Evolutionary conservation across 2,797 vertebrate species (phyloP).

Genomic region (Pogonophryne albipinna): DNA sequence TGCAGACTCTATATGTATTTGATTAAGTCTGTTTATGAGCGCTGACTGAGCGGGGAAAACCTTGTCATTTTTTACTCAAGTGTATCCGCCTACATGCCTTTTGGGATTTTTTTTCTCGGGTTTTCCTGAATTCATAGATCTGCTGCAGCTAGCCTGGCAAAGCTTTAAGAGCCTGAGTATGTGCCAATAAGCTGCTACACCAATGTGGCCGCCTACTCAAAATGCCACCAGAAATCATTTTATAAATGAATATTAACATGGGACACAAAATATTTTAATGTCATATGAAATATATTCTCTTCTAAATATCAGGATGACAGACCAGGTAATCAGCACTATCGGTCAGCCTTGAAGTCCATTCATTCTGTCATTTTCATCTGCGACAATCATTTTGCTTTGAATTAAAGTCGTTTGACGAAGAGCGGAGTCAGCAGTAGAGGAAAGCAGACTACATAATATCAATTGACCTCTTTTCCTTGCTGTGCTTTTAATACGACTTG

Average conservation of each 20-base stretch:
- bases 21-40: slow-evolving; percentile 59
- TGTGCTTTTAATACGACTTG: neutral
- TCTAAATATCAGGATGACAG: neutral
- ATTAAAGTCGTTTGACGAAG: neutral
- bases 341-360: neutral
- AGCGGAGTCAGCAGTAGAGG: neutral
- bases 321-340: neutral
- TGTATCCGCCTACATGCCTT: slow-evolving; percentile 72
- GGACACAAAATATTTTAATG: slow-evolving; percentile 19
- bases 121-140: slow-evolving; percentile 72
- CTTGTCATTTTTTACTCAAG: slow-evolving; percentile 70
- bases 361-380: neutral
- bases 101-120: slow-evolving; percentile 43
- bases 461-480: slow-evolving; percentile 2
- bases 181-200: slow-evolving; percentile 64
- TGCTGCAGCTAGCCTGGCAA: slow-evolving; percentile 59
- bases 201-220: slow-evolving; percentile 60
- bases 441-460: neutral
- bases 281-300: slow-evolving; percentile 20
- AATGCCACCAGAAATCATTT: slow-evolving; percentile 55
- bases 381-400: neutral
- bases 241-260: slow-evolving; percentile 48
- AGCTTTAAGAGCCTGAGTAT: slow-evolving; percentile 41
- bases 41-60: slow-evolving; percentile 65
- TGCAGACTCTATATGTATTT: slow-evolving; percentile 54